Evolutionary conservation across 2,888 invertebrate species (phyloP), one percentile per base, ranked within the genome.

Genomic region (Drosophila tripunctata): DNA sequence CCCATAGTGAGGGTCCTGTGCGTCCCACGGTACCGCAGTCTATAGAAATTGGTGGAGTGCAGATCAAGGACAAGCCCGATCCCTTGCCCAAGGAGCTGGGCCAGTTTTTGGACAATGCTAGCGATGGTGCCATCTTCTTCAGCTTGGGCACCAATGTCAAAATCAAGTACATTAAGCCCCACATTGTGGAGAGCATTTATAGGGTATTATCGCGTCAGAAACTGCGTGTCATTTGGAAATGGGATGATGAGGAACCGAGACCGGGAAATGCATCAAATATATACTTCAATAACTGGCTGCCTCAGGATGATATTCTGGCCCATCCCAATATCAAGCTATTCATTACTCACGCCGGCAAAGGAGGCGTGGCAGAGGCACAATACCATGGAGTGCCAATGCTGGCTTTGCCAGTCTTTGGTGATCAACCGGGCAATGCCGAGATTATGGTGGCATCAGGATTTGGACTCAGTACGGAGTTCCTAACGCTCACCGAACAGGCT

Each of bases 221-320:
- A 54, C 93, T 94, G 63, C 45, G 62, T 1, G 78, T 95, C 0
- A 78, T 95, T 7, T 95, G 94, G 94, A 95, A 95, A 90, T 95
- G 94, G 93, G 94, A 95, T 73, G 75, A 71, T 30, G 92, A 93
- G 0, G 92, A 92, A 2, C 84, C 87, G 3, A 79, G 93, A 15
- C 92, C 92, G 1, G 92, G 92, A 24, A 92, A 93, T 76, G 92
- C 94, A 0, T 78, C 91, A 0, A 94, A 94, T 83, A 91, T 95
- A 0, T 90, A 93, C 43, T 90, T 93, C 5, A 90, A 92, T 35
- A 93, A 93, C 67, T 95, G 95, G 95, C 84, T 95, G n/a, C 95
- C 95, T 0, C 95, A 95, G 84, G 93, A 93, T 50, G 94, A 94
- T 71, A 92, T 94, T 43, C 87, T 94, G 90, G 93, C 92, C 0